Evolutionary conservation across 2,113 vertebrate species (phyloP).

Genomic region (Micromys minutus): DNA sequence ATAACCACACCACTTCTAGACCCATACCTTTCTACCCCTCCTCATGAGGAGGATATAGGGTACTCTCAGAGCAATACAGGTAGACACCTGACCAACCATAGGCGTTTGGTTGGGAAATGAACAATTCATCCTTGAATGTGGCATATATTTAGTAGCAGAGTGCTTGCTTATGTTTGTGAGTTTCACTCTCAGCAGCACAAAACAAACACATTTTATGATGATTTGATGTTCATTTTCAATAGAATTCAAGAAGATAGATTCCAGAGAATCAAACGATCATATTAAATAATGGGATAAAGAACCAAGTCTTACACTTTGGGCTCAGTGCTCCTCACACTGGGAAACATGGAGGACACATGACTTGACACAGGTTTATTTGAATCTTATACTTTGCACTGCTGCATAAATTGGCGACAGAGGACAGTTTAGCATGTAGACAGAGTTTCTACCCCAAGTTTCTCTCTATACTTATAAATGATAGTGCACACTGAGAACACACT

Average conservation of each 20-base stretch:
- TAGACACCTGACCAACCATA: not conserved
- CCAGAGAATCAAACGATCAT: too few relatives aligned
- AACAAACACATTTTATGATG: not conserved
- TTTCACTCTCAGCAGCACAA: too few relatives aligned
- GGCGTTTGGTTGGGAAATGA: not conserved
- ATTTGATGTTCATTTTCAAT: slow-evolving; percentile 30
- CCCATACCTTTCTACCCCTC: rapidly evolving
- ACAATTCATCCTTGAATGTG: not conserved
- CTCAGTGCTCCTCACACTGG: not conserved
- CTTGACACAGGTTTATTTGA: not conserved
- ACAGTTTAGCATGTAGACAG: not conserved
- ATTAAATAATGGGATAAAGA: too few relatives aligned
- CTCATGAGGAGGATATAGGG: not conserved
- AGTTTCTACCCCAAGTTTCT: not conserved
- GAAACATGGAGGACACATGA: not conserved
- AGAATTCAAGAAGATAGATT: too few relatives aligned
- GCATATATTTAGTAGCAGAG: not conserved
- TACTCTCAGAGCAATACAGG: not conserved
- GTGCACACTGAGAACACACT: not conserved
- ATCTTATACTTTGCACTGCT: not conserved
- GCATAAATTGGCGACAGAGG: not conserved
- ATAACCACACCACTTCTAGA: not conserved
- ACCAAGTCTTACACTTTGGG: not conserved
- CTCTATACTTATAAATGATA: not conserved
- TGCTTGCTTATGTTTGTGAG: not conserved